Evolutionary conservation across 2,113 vertebrate genomes (phyloP), one percentile per base, ranked within the genome.

Genomic region (Austrofundulus limnaeus): DNA sequence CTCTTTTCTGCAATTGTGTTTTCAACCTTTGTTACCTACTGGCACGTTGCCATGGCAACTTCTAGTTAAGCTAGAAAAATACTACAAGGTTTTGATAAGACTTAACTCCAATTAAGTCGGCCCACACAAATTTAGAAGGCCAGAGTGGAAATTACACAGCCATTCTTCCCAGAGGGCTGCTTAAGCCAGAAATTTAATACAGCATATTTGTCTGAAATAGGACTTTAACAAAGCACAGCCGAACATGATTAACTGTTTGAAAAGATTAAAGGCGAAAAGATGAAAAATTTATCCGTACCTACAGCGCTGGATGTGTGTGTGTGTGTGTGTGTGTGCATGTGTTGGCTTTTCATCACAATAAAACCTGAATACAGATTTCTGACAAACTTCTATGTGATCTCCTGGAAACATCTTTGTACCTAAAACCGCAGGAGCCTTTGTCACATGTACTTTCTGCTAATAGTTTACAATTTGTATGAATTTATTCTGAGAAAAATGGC

Each of bases 51-150:
- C 77, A 81, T 75, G 21, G 80, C 75, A 84, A 89, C 82, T 59
- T 60, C 82, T 85, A 75, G 80, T 87, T 87, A 83, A 72, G 61
- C 58, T 61, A 21, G 75, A 81, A 77, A 85, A 79, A 84, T 72
- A 83, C 69, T 72, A 71, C 72, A 77, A 61, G 75, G 64, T 81
- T 83, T 87, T 82, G 76, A 85, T 83, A 82, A 82, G 82, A 86
- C 78, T 85, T 87, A 85, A 82, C 61, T 84, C 82, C 78, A 87
- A 86, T 87, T 87, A 89, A 72, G 61, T 47, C 68, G 14, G 80
- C 75, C 78, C 75, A 82, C 83, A 86, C 70, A 85, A 54, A 87
- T 81, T 83, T 82, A 75, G 59, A 83, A 81, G 82, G 78, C 77
- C 66, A 80, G 61, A 53, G 75, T 70, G 67, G 66, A 81, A 78